A percentile compares a stretch with the other conserved stretches of the same genome.
These are phyloP conservation scores for Chrysogorgia sp. DNA, from an alignment of 92 coral and sea anemone species.

Conservation along the genomic window DNA sequence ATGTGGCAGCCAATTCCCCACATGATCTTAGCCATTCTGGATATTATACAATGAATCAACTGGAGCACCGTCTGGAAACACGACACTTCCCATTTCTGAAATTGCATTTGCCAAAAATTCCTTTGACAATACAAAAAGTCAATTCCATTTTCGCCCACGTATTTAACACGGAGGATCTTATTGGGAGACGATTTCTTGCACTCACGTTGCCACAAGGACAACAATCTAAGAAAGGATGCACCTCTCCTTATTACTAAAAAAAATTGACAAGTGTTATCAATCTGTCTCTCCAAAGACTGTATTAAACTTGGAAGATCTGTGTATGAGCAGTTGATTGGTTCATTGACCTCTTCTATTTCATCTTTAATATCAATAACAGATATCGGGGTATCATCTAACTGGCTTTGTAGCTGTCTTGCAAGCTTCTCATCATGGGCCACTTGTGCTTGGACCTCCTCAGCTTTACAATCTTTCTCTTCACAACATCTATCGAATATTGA, in stretches of 20 bases:
- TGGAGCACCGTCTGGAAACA: slow-evolving; percentile 72
- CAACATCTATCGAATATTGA: no score
- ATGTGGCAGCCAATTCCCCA: slow-evolving; percentile 66
- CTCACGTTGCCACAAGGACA: slow-evolving; percentile 61
- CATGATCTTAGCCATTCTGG: slow-evolving; percentile 69
- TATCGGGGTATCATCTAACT: slow-evolving; percentile 21
- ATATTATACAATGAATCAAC: slow-evolving; percentile 61
- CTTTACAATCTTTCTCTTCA: no score
- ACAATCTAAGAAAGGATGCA: slow-evolving; percentile 57
- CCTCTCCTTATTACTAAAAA: slow-evolving; percentile 54
- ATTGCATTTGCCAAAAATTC: slow-evolving; percentile 64
- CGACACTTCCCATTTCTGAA: slow-evolving; percentile 38
- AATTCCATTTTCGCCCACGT: slow-evolving; percentile 28
- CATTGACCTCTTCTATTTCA: neutral
- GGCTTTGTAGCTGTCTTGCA: slow-evolving; percentile 58
- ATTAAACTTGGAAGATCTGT: slow-evolving; percentile 50
- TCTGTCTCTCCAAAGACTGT: slow-evolving; percentile 48
- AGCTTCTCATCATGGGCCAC: slow-evolving; percentile 39
- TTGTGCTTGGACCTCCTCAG: neutral
- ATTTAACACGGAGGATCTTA: slow-evolving; percentile 45
- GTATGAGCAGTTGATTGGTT: slow-evolving; percentile 1
- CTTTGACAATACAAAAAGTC: slow-evolving; percentile 11
- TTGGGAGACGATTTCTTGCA: slow-evolving; percentile 54
- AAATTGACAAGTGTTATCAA: slow-evolving; percentile 54
- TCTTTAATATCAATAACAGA: neutral